These are phyloP conservation scores for Lycopodina hypogea DNA, from an alignment of 37 sponge, comb jelly and placozoan species.

Conservation along the genomic window DNA sequence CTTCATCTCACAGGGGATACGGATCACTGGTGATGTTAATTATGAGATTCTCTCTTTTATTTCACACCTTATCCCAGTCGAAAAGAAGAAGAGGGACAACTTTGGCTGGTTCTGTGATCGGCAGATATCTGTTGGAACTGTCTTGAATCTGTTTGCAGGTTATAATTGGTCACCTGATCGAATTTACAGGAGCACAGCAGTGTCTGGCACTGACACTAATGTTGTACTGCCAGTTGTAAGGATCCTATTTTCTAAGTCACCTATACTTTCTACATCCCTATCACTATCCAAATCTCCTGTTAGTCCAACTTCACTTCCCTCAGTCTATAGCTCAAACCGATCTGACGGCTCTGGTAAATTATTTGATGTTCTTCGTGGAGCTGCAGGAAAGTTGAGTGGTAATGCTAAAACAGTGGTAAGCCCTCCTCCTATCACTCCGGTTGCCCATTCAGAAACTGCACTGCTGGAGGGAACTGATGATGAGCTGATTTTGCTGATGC, in stretches of 20 bases:
- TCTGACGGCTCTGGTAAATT: constrained; percentile 16
- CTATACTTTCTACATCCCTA: background rate
- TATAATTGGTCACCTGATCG: constrained; percentile 61
- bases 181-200: constrained; percentile 55
- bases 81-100: constrained; percentile 62
- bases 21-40: constrained; percentile 67
- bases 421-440: background rate
- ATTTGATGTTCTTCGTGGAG: constrained; percentile 1
- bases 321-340: background rate
- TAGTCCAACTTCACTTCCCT: background rate
- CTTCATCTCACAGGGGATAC: constrained; percentile 57
- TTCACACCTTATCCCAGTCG: constrained; percentile 33
- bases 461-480: constrained; percentile 62
- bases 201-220: constrained; percentile 17
- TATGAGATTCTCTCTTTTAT: constrained; percentile 56
- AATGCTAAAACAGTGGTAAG: background rate
- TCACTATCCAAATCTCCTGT: background rate
- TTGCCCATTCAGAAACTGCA: background rate
- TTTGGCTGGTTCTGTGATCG: constrained; percentile 77
- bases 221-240: constrained; percentile 40
- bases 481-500: constrained; percentile 68
- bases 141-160: constrained; percentile 59
- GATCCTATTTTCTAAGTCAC: constrained; percentile 57
- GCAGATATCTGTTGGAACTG: constrained; percentile 32
- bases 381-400: constrained; percentile 2